A percentile compares a stretch with the other conserved stretches of the same genome.
phyloP scores from a whole-genome alignment of 2,797 vertebrate species.

The Masticophis lateralis region DNA sequence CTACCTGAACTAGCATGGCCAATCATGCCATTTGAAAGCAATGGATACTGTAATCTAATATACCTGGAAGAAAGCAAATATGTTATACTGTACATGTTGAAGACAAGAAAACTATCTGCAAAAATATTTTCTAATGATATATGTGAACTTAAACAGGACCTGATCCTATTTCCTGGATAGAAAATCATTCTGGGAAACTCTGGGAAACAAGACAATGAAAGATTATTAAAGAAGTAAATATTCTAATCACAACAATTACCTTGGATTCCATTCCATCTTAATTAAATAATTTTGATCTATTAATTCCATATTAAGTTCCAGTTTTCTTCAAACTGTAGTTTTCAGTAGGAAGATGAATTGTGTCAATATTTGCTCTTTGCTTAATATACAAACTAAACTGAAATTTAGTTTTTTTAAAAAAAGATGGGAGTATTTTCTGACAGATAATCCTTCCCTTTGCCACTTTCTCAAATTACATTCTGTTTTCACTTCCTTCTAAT shows the following conservation, averaged over 20 bases:
- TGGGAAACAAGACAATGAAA: not conserved
- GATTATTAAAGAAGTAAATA: not conserved
- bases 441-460: conserved; percentile 13
- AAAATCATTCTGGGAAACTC: not conserved
- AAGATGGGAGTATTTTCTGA: conserved; percentile 11
- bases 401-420: not conserved
- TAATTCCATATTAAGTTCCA: conserved; percentile 5
- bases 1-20: not conserved
- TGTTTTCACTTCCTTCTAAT: conserved; percentile 44
- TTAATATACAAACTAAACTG: conserved; percentile 38
- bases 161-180: not conserved
- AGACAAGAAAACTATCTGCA: not conserved
- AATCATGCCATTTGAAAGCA: not conserved
- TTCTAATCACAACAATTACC: not conserved
- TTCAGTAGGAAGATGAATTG: conserved; percentile 47
- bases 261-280: not conserved
- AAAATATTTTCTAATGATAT: not conserved
- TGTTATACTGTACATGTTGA: not conserved
- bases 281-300: not conserved
- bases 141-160: not conserved
- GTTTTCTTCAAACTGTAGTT: conserved; percentile 31
- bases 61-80: not conserved
- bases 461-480: conserved; percentile 22
- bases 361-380: conserved; percentile 41
- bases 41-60: not conserved